Evolutionary conservation across 1,140 invertebrate species (phyloP), one percentile per base, ranked within the genome.

Genomic region (Drosophila ironensis): DNA sequence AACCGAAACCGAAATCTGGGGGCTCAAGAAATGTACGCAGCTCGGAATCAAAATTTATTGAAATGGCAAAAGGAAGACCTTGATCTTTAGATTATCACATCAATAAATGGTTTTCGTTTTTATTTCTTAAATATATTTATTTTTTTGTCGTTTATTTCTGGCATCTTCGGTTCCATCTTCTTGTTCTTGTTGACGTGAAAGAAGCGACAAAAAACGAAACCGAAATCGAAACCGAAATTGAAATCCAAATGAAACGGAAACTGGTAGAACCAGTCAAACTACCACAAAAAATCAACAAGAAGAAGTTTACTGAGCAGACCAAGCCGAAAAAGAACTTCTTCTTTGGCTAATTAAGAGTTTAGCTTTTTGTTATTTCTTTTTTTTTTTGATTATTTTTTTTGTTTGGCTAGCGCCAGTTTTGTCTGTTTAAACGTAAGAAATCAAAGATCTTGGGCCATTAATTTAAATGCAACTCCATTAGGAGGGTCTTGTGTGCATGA

Each of bases 31-130:
- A 54, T 68, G 63, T 69, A 69, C 66, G 53, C 52, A 69, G 64
- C 63, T 40, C 45, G 38, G 53, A 38, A 51, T 69, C 47, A 72
- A 57, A 44, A 71, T 84, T 67, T 73, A 70, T 82, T 73, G 59
- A 78, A 82, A 82, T 86, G 78, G 80, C 78, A 82, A 86, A 82
- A 84, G 69, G 64, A 84, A 82, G 78, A 82, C 78, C 78, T 82
- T 82, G 78, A 82, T 82, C 78, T 82, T 82, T 82, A 82, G 78
- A 82, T 82, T 82, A 82, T 82, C 78, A 82, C 78, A 78, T 82
- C 80, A 82, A 82, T 84, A 82, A 82, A 84, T 82, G 78, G 59
- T 78, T 66, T 63, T 71, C 20, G 37, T 66, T 52, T 71, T 71
- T 30, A 67, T 22, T 19, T 59, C 22, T 56, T 24, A 16, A 42